Conservation (phyloP, 2,113 vertebrate species). For the Sorex fumeus region DNA sequence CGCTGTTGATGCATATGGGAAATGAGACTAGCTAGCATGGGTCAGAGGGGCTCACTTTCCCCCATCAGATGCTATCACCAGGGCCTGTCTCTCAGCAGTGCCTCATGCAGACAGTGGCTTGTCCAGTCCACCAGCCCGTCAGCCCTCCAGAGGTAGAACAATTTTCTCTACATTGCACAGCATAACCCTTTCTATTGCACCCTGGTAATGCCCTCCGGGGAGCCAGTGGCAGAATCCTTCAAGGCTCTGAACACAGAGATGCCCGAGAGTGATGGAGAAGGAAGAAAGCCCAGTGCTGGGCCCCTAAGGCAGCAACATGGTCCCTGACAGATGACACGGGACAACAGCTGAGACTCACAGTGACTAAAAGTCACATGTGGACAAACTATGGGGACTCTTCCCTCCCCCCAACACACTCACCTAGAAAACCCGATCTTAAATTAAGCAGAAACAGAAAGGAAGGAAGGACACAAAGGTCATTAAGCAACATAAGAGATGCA, state of each 20-base stretch:
- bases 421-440: not conserved
- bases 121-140: not conserved
- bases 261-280: not conserved
- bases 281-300: not conserved
- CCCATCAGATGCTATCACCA: not conserved
- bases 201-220: not conserved
- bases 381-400: not conserved
- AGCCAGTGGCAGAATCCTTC: not conserved
- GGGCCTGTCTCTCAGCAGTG: not conserved
- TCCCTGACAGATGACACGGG: not conserved
- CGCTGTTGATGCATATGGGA: not conserved
- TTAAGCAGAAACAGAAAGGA: not conserved
- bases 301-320: too few species aligned
- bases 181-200: not conserved
- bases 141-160: not conserved
- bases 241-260: not conserved
- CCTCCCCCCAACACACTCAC: not conserved
- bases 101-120: not conserved
- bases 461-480: not conserved
- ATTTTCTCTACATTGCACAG: slow-evolving; percentile 6
- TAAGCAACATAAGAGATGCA: not conserved
- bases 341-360: not conserved
- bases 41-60: not conserved
- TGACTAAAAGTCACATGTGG: not conserved
- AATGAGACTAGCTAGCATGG: not conserved